phyloP scores from a whole-genome alignment of 2,797 vertebrate species.

The Neosilurus mollespiculum region DNA sequence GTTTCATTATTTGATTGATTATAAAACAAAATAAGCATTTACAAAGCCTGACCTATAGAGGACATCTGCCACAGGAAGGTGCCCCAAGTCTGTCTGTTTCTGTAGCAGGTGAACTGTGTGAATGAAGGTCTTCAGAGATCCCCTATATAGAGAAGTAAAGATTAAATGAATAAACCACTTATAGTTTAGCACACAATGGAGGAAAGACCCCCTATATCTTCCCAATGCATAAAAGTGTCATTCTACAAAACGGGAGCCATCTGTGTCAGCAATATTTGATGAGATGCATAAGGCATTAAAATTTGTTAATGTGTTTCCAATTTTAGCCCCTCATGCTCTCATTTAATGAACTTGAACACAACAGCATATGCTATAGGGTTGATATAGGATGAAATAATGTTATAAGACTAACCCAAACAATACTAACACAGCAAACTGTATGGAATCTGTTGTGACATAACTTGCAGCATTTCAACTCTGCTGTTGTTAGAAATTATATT shows the following conservation, averaged over 20 bases:
- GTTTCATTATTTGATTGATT: neutral
- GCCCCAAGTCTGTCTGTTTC: conserved; percentile 93
- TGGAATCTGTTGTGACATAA: neutral
- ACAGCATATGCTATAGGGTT: neutral
- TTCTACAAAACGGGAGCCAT: too few relatives aligned
- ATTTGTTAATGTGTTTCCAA: too few relatives aligned
- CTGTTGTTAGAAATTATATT: neutral
- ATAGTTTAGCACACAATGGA: too few relatives aligned
- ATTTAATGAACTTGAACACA: neutral
- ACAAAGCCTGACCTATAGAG: conserved; percentile 84
- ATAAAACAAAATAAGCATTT: neutral
- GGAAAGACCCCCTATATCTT: too few relatives aligned
- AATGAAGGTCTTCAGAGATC: conserved; percentile 98
- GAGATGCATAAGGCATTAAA: too few relatives aligned
- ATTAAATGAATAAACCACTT: too few relatives aligned
- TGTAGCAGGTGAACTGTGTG: conserved; percentile 97
- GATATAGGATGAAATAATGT: neutral
- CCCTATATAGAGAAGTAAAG: conserved; percentile 70
- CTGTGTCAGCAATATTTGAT: too few relatives aligned
- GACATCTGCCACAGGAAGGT: conserved; percentile 94
- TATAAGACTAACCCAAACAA: neutral
- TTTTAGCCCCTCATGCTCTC: neutral
- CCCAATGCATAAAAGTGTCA: too few relatives aligned
- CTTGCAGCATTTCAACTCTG: neutral
- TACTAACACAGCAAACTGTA: neutral